phyloP scores from a whole-genome alignment of 2,113 vertebrate species.

The Micronisus gabar region DNA sequence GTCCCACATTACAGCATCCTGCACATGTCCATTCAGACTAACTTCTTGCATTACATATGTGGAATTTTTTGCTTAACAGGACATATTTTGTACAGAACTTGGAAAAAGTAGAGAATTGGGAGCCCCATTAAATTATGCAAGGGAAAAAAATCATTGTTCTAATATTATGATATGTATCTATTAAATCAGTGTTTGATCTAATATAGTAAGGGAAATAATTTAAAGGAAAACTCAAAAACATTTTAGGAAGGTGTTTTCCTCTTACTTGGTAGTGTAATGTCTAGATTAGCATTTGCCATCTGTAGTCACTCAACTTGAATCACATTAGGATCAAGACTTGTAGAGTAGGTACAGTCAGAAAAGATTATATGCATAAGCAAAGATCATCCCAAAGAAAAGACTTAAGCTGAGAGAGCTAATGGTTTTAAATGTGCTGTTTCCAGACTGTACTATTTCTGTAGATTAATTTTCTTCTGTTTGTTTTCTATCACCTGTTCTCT shows the following conservation, averaged over 20 bases:
- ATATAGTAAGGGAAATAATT: neutral
- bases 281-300: neutral
- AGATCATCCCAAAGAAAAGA: neutral
- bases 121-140: neutral
- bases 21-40: neutral
- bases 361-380: neutral
- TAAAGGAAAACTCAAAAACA: neutral
- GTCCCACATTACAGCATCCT: neutral
- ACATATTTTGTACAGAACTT: neutral
- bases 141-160: neutral
- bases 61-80: neutral
- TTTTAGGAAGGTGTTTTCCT: neutral
- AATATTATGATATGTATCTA: neutral
- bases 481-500: neutral
- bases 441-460: neutral
- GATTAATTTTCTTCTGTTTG: constrained; percentile 1
- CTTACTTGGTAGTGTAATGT: neutral
- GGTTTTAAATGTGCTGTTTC: neutral
- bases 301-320: neutral
- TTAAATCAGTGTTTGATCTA: neutral
- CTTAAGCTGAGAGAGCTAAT: neutral
- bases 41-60: neutral
- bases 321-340: neutral
- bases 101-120: neutral
- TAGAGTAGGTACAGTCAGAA: neutral